These are phyloP conservation scores for Parazoanthus darwini DNA, from an alignment of 92 coral and sea anemone genomes.

Conservation along the genomic window DNA sequence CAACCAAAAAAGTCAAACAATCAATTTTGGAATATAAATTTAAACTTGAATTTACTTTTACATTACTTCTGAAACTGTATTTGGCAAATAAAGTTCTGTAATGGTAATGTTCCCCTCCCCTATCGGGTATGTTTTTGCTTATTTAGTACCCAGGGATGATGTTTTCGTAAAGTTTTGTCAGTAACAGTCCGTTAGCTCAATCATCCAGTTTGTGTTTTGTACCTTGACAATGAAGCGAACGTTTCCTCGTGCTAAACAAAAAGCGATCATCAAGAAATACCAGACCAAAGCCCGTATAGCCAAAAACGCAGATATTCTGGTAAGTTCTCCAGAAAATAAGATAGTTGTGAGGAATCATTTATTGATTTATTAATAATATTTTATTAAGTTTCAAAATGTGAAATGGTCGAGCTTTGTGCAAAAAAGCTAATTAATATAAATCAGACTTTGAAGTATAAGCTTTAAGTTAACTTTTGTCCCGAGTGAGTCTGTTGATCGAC, in stretches of 20 bases:
- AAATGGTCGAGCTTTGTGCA: too few relatives aligned
- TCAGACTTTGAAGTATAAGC: too few relatives aligned
- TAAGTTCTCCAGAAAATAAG: conserved; percentile 18
- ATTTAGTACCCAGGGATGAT: background rate
- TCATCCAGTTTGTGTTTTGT: too few relatives aligned
- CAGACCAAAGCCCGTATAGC: conserved; percentile 80
- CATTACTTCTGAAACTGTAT: too few relatives aligned
- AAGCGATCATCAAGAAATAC: conserved; percentile 81
- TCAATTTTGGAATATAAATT: too few relatives aligned
- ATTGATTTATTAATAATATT: background rate
- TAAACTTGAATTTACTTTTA: too few relatives aligned
- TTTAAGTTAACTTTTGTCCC: background rate
- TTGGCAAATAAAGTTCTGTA: too few relatives aligned
- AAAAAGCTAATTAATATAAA: too few relatives aligned
- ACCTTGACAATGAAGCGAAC: conserved; percentile 68
- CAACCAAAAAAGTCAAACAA: too few relatives aligned
- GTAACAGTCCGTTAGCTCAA: too few relatives aligned
- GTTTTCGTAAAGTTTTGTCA: too few relatives aligned
- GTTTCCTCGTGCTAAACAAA: conserved; percentile 87
- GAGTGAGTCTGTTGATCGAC: background rate
- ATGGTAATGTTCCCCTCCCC: background rate
- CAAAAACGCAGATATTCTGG: conserved; percentile 90
- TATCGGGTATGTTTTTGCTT: background rate
- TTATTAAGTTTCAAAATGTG: too few relatives aligned
- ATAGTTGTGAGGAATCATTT: background rate